Percentiles rank a stretch among this genome's conserved stretches.
Evolutionary conservation across 2,888 invertebrate species (phyloP).

Genomic region (Cephus runcator): DNA sequence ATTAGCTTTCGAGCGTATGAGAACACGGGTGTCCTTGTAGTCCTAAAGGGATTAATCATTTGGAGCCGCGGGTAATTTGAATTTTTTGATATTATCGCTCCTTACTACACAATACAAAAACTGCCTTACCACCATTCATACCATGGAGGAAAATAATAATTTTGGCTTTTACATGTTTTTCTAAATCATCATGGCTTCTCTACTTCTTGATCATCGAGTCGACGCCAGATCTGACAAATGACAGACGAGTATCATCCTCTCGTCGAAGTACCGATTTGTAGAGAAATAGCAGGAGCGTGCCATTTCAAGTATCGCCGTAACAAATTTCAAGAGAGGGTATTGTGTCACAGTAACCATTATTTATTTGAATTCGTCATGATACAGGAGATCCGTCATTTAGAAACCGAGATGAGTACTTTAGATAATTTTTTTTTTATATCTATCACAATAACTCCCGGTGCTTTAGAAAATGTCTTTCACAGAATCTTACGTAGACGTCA

Average conservation of each 20-base stretch:
- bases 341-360: slow-evolving; percentile 54
- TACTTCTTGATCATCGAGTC: background rate
- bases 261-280: background rate
- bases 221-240: background rate
- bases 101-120: background rate
- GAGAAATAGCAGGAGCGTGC: slow-evolving; percentile 36
- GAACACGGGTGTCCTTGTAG: slow-evolving; percentile 26
- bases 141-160: background rate
- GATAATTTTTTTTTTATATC: background rate
- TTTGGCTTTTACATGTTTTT: background rate
- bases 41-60: slow-evolving; percentile 13
- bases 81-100: slow-evolving; percentile 39
- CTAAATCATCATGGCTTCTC: background rate
- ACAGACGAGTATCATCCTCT: background rate
- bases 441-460: background rate
- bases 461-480: background rate
- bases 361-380: slow-evolving; percentile 61
- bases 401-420: background rate
- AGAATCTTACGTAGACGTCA: background rate
- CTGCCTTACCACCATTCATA: background rate
- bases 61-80: slow-evolving; percentile 31
- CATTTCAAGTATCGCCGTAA: slow-evolving; percentile 47
- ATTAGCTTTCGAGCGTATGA: slow-evolving; percentile 39
- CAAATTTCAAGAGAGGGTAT: slow-evolving; percentile 52
- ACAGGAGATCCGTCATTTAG: background rate